Evolutionary conservation across 2,888 invertebrate genomes (phyloP), one percentile per base, ranked within the genome.

Genomic region (Coenonympha arcania): DNA sequence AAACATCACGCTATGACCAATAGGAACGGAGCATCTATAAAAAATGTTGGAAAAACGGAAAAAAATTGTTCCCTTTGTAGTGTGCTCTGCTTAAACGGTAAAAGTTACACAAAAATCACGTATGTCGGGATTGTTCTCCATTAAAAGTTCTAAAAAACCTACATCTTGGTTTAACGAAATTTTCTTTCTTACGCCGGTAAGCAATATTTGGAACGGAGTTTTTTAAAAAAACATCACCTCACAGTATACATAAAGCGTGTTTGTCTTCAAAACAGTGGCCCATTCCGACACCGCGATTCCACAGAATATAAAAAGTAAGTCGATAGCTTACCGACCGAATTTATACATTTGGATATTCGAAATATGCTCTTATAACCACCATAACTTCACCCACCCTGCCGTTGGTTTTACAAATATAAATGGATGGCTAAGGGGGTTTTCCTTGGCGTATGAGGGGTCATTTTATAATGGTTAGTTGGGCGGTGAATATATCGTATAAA

Each of bases 311-410:
- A 85, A 85, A 85, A 84, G 79, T 84, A 86, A 86, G 85, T 83
- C 85, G 81, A 86, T 85, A 85, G 85, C 86, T 86, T 85, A 85
- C 83, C 71, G 74, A 62, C 63, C 66, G 74, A 86, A 86, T 86
- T 86, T 86, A 86, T 86, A 84, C 85, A 82, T 84, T 81, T 79
- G 80, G 82, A 81, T 86, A 83, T 83, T 79, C 84, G 77, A 82
- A 85, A 85, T 84, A 84, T 84, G 83, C 74, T 76, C 69, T 55
- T 48, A 50, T 54, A 24, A 61, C 83, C 76, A 71, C 11, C 44
- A 0, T 60, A 60, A 30, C n/a, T n/a, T 52, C 77, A 65, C 3
- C 75, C 61, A 1, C 56, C 50, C 15, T 34, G 33, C 63, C 58
- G 41, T 60, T 48, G 51, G 11, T n/a, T 24, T 31, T 1, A 19